Conservation (phyloP, 2,888 invertebrate species). For the Cinara cedri region DNA sequence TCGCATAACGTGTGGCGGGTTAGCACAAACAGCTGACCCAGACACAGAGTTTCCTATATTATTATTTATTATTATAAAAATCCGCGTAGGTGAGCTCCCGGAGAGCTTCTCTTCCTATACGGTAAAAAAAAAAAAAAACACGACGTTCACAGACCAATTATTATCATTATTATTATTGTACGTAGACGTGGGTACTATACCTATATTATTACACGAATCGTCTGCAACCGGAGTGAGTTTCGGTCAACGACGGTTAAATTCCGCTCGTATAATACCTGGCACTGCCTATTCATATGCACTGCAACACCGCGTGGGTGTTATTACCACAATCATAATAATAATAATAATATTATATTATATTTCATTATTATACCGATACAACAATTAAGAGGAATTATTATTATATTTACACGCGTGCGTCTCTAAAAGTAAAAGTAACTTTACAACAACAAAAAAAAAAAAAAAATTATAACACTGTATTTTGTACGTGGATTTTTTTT, state of each 20-base stretch:
- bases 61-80: neutral
- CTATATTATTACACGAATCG: neutral
- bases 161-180: neutral
- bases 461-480: neutral
- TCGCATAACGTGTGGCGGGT: neutral
- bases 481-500: neutral
- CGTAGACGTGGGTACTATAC: too few relatives aligned
- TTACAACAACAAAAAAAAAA: too few relatives aligned
- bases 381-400: conserved; percentile 21
- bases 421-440: conserved; percentile 51
- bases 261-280: neutral
- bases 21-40: neutral
- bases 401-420: neutral
- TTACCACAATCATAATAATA: too few relatives aligned
- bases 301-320: neutral
- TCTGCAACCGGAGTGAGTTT: neutral
- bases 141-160: neutral
- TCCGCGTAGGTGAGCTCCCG: neutral
- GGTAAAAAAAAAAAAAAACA: neutral
- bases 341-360: conserved; percentile 17
- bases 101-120: conserved; percentile 14
- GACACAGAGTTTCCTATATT: neutral
- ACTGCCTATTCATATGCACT: neutral
- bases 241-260: neutral
- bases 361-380: neutral